phyloP scores from a whole-genome alignment of 2,797 vertebrate species.

The Neomorphus geoffroyi region DNA sequence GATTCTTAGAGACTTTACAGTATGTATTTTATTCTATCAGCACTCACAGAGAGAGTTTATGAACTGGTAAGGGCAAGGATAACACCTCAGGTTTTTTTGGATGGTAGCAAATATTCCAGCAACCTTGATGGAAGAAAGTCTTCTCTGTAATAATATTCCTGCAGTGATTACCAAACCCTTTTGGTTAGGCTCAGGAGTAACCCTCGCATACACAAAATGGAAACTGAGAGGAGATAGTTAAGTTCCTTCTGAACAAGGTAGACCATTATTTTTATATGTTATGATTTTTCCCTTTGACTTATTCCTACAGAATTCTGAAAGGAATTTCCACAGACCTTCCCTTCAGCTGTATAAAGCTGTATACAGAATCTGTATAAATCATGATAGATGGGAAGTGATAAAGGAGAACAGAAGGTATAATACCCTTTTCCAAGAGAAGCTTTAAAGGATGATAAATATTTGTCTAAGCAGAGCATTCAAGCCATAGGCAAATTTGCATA shows the following conservation, averaged over 20 bases:
- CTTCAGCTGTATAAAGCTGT: conserved; percentile 24
- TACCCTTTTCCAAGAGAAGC: conserved; percentile 62
- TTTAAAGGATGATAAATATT: conserved; percentile 79
- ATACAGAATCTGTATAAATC: conserved; percentile 51
- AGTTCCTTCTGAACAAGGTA: not conserved
- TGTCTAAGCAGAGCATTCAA: conserved; percentile 71
- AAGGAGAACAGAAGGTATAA: conserved; percentile 46
- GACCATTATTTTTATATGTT: not conserved
- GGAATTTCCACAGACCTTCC: conserved; percentile 14
- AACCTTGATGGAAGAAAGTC: not conserved
- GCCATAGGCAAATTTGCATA: conserved; percentile 74
- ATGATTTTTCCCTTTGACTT: not conserved
- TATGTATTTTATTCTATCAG: not conserved
- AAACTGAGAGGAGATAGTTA: not conserved
- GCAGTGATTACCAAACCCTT: not conserved
- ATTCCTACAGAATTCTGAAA: conserved; percentile 10
- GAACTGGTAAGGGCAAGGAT: not conserved
- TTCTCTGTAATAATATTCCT: not conserved
- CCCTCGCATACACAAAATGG: too few relatives aligned
- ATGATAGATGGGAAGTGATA: not conserved
- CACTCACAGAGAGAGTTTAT: not conserved
- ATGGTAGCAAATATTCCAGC: not conserved
- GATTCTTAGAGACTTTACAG: not conserved
- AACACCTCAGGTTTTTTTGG: not conserved
- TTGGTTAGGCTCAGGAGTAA: not conserved